These are phyloP conservation scores for Chymomyza costata DNA, from an alignment of 1,140 invertebrate species.

Conservation along the genomic window DNA sequence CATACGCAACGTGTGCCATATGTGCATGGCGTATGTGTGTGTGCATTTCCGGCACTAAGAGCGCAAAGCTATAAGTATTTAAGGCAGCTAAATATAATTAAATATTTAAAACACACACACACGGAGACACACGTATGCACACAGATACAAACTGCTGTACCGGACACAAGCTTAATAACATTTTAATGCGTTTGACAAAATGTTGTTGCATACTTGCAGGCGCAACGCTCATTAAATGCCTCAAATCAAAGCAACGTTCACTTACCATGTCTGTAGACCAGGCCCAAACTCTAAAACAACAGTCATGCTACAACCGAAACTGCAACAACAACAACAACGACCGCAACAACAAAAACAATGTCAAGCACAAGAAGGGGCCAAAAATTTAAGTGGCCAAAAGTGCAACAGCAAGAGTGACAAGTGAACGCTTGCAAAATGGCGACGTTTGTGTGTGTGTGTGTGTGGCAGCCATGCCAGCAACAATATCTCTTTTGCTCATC, in stretches of 20 bases:
- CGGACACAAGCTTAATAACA: conserved; percentile 65
- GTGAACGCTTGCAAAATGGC: conserved; percentile 8
- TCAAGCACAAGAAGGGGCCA: conserved; percentile 23
- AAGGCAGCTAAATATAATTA: conserved; percentile 72
- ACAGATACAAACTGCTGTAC: conserved; percentile 26
- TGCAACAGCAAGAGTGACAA: conserved; percentile 37
- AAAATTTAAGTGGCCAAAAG: conserved; percentile 61
- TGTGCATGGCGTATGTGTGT: conserved; percentile 31
- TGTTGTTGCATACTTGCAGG: conserved; percentile 62
- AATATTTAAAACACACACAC: conserved; percentile 53
- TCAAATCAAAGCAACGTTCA: conserved; percentile 25
- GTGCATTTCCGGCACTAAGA: conserved; percentile 46
- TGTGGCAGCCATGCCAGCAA: too few relatives aligned
- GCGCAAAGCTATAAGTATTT: conserved; percentile 71
- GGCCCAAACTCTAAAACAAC: too few relatives aligned
- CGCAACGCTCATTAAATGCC: conserved; percentile 63
- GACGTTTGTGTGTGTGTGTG: too few relatives aligned
- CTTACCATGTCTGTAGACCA: too few relatives aligned
- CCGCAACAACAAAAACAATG: conserved; percentile 24
- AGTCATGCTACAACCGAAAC: background rate
- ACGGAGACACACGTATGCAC: conserved; percentile 5
- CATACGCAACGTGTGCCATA: conserved; percentile 46
- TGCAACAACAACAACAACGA: conserved; percentile 13
- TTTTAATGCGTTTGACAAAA: conserved; percentile 71
- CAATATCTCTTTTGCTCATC: conserved; percentile 21